A percentile compares a stretch with the other conserved stretches of the same genome.
Evolutionary conservation across 2,888 invertebrate genomes (phyloP).

Genomic region (Lypha dubia): DNA sequence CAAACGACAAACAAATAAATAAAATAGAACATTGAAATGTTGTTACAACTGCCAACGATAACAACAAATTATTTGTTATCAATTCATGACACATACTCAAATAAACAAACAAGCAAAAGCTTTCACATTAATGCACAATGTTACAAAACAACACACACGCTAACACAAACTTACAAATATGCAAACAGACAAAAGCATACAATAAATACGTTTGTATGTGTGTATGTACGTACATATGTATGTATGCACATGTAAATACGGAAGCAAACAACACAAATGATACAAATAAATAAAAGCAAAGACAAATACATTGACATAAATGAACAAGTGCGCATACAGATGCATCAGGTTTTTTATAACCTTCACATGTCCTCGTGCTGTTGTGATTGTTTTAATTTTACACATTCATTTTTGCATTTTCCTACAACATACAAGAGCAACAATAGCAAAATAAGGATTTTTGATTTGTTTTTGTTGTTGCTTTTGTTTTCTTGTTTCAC

Average conservation of each 20-base stretch:
- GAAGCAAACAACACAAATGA: slow-evolving; percentile 34
- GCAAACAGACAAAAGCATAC: slow-evolving; percentile 27
- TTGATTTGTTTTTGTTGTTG: neutral
- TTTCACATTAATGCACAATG: slow-evolving; percentile 7
- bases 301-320: slow-evolving; percentile 11
- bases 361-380: slow-evolving; percentile 43
- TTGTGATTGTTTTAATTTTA: slow-evolving; percentile 21
- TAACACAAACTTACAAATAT: neutral
- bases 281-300: slow-evolving; percentile 37
- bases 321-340: slow-evolving; percentile 14
- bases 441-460: slow-evolving; percentile 12
- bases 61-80: slow-evolving; percentile 70
- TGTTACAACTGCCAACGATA: slow-evolving; percentile 69
- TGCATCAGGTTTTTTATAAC: slow-evolving; percentile 47
- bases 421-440: slow-evolving; percentile 7
- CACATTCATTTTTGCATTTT: neutral
- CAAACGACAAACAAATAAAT: slow-evolving; percentile 70
- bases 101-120: slow-evolving; percentile 31
- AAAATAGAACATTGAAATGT: slow-evolving; percentile 69
- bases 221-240: too few relatives aligned
- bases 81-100: slow-evolving; percentile 64
- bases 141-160: slow-evolving; percentile 1
- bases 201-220: too few relatives aligned
- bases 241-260: slow-evolving; percentile 14
- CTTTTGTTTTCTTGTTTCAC: slow-evolving; percentile 12